phyloP scores from a whole-genome alignment of 2,888 invertebrate species.

The Zeuzera pyrina region DNA sequence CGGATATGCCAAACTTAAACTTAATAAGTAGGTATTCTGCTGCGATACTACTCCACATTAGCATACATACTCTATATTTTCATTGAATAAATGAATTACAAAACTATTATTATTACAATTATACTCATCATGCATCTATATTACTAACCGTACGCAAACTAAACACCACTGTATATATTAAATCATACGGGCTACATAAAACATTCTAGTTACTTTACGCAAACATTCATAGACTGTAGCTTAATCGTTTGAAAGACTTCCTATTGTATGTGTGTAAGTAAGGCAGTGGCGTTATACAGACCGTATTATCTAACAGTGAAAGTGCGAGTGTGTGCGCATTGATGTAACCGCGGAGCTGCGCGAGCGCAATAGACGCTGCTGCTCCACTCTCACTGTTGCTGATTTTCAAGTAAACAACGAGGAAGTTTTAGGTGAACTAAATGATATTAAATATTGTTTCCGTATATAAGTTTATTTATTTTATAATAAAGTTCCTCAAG shows the following conservation, averaged over 20 bases:
- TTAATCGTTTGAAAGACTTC: conserved; percentile 41
- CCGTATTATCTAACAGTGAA: conserved; percentile 68
- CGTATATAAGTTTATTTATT: no score
- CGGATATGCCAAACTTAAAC: conserved; percentile 56
- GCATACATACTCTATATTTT: no score
- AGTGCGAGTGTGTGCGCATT: conserved; percentile 62
- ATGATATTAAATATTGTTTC: no score
- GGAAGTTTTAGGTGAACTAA: conserved; percentile 46
- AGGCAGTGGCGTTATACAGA: conserved; percentile 53
- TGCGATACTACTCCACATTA: no score
- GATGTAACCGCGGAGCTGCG: conserved; percentile 47
- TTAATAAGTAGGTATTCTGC: conserved; percentile 39
- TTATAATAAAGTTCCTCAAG: no score
- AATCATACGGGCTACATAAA: no score
- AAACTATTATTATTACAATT: no score
- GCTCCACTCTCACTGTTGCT: conserved; percentile 21
- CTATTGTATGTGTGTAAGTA: conserved; percentile 63
- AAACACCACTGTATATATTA: no score
- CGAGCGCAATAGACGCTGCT: conserved; percentile 21
- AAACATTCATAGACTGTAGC: conserved; percentile 20
- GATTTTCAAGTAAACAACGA: conserved; percentile 50
- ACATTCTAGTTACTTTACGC: no score
- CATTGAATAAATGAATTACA: no score
- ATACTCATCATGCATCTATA: no score
- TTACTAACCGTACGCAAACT: no score